Conservation (phyloP, 1,140 invertebrate species). For the Matsumurasca onukii region DNA sequence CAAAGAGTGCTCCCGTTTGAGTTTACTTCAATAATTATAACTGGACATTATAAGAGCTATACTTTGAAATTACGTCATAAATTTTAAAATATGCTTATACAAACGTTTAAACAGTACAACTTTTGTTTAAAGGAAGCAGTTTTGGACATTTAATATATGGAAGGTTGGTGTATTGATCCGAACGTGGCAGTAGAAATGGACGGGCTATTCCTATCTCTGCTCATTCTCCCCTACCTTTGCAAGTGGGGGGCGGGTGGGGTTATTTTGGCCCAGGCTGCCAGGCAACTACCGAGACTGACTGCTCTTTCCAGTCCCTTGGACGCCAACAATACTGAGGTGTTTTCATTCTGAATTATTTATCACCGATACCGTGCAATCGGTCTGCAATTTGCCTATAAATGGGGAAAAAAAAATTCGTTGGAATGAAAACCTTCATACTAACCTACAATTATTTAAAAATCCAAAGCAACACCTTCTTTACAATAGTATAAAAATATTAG, state of each 20-base stretch:
- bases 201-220: slow-evolving; percentile 26
- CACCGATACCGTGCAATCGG: not conserved
- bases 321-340: slow-evolving; percentile 16
- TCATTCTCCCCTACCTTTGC: slow-evolving; percentile 20
- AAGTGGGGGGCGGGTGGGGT: slow-evolving; percentile 28
- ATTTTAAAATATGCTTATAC: no score
- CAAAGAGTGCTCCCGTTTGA: not conserved
- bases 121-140: no score
- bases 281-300: not conserved
- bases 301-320: slow-evolving; percentile 23
- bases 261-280: slow-evolving; percentile 33
- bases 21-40: not conserved
- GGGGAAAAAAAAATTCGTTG: no score
- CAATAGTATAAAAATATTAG: no score
- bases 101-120: no score
- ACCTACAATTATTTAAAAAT: no score
- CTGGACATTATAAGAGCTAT: slow-evolving; percentile 15
- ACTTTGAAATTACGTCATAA: no score
- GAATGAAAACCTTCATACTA: no score
- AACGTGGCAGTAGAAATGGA: slow-evolving; percentile 28
- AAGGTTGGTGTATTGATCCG: slow-evolving; percentile 33
- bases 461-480: no score
- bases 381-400: no score
- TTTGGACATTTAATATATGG: slow-evolving; percentile 8
- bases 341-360: slow-evolving; percentile 27